Evolutionary conservation across 2,888 invertebrate species (phyloP).

Genomic region (Megaustenia siamemsis): DNA sequence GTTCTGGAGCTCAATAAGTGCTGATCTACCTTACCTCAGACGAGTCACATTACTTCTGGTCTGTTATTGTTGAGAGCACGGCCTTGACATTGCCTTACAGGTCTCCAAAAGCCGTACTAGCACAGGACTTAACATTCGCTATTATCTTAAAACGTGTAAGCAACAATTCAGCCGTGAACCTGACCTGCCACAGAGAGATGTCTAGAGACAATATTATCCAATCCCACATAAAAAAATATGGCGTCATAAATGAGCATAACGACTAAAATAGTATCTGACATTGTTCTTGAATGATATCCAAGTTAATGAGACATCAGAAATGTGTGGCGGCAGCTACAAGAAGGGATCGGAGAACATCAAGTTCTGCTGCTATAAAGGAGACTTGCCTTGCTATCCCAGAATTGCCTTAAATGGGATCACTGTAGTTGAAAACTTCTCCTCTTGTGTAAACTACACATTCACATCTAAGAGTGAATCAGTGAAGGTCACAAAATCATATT

Average conservation of each 20-base stretch:
- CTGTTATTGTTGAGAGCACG: constrained; percentile 64
- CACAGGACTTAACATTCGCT: not conserved
- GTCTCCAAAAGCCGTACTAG: constrained; percentile 32
- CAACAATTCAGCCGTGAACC: not conserved
- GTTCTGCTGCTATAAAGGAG: too few relatives aligned
- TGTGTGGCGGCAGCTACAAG: too few relatives aligned
- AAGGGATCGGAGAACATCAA: too few relatives aligned
- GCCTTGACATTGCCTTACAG: constrained; percentile 66
- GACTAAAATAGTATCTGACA: not conserved
- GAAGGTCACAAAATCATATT: too few relatives aligned
- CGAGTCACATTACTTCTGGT: constrained; percentile 57
- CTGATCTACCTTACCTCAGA: constrained; percentile 61
- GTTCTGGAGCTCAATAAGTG: constrained; percentile 66
- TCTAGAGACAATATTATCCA: not conserved
- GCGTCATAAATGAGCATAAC: not conserved
- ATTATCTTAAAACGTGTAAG: not conserved
- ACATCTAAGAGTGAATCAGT: too few relatives aligned
- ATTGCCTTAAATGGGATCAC: too few relatives aligned
- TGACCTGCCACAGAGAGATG: constrained; percentile 6
- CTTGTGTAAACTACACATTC: too few relatives aligned
- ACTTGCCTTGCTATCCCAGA: too few relatives aligned
- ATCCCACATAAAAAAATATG: not conserved
- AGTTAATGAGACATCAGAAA: too few relatives aligned
- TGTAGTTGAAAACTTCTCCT: too few relatives aligned
- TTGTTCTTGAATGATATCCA: too few relatives aligned